Percentiles rank a stretch among this genome's conserved stretches.
Conservation (phyloP, 2,888 invertebrate species). For the Epinotia nisella region DNA sequence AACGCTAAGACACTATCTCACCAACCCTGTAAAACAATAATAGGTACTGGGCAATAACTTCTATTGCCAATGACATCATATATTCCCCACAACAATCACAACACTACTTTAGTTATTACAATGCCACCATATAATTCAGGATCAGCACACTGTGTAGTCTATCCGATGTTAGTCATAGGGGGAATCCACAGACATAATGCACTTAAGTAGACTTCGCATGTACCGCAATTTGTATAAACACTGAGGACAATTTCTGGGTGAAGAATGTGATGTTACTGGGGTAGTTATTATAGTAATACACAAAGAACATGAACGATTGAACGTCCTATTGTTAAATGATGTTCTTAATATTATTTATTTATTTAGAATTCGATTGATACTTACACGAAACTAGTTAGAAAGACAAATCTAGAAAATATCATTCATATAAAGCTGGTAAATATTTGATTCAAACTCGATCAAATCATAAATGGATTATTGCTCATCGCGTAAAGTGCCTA, state of each 20-base stretch:
- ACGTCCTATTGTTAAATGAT: too few species aligned
- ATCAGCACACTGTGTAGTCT: neutral
- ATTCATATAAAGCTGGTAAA: too few species aligned
- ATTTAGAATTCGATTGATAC: too few species aligned
- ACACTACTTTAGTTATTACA: neutral
- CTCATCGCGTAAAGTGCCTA: too few species aligned
- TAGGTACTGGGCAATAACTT: too few species aligned
- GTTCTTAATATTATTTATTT: too few species aligned
- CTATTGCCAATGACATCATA: too few species aligned
- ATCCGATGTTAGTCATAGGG: slow-evolving; percentile 1
- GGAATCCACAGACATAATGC: neutral
- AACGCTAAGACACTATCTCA: too few species aligned
- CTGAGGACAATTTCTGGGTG: neutral
- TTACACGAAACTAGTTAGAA: too few species aligned
- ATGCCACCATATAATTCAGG: neutral
- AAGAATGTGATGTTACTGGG: neutral
- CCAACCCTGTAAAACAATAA: too few species aligned
- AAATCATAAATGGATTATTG: neutral
- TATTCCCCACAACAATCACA: neutral
- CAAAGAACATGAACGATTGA: neutral
- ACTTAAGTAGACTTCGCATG: neutral
- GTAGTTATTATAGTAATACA: neutral
- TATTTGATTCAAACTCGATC: neutral
- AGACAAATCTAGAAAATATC: too few species aligned
- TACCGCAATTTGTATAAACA: neutral